Base-by-base conservation (phyloP, 2,797 vertebrate species). In the Myiotriccus ornatus region DNA sequence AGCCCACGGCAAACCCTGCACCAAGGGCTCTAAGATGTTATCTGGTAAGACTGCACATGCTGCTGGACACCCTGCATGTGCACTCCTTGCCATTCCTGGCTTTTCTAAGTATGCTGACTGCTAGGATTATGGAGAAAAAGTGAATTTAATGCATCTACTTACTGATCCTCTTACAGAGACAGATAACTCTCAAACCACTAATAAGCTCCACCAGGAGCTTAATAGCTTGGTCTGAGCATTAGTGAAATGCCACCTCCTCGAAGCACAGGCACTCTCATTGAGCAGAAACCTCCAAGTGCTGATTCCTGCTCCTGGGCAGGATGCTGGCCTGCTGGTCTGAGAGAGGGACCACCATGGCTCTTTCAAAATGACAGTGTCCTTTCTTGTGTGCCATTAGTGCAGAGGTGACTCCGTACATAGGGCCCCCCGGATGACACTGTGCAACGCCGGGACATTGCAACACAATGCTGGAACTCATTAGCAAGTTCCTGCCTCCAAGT, bases 201-300 rank as follows among this genome's bases (percentile, higher is more conserved):
- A 68, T 6, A 21, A 75, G 50, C 49, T 52, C 11, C 46, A 24
- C 3, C 2, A 4, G 88, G 67, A 65, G 6, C 12, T 41, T 41
- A 41, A 16, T 41, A 41, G 15, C 41, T 19, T 0, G 2, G n/a
- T 17, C 35, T 24, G 62, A 24, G 24, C 0, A 0, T 63, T 14
- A n/a, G 35, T 25, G 49, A 50, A 49, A 50, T 1, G 8, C 37
- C 2, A 9, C 37, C 35, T 64, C 34, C 55, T 52, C 0, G 0
- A 20, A 56, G 55, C 65, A 77, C 73, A 30, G 44, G 50, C 10
- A 5, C 24, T 23, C 28, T 63, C n/a, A 20, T 7, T 6, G 6
- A 27, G 30, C 4, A 19, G 55, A 37, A 39, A 47, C 3, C 14
- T 4, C 15, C 27, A 15, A 27, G 34, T 17, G 47, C 18, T 28